Evolutionary conservation across 2,888 invertebrate genomes (phyloP).

Genomic region (Eupsilia transversa): DNA sequence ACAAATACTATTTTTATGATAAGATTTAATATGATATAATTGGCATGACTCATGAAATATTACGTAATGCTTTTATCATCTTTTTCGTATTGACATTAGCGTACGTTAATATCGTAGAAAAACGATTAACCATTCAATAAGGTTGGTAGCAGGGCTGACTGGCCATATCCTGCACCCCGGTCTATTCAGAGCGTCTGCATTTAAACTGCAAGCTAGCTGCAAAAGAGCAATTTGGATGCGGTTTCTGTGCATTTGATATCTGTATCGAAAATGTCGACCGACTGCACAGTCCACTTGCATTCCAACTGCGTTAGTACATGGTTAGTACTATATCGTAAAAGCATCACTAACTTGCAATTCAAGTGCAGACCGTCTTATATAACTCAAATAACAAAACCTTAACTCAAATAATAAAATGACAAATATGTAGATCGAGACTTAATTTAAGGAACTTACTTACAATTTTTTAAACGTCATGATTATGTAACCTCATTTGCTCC

Average conservation of each 20-base stretch:
- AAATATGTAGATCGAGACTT: background rate
- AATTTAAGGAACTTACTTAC: background rate
- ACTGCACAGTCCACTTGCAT: background rate
- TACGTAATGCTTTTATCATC: slow-evolving; percentile 10
- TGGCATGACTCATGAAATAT: slow-evolving; percentile 28
- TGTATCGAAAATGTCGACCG: background rate
- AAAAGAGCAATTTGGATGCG: background rate
- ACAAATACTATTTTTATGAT: slow-evolving; percentile 15
- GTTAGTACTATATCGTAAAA: too few relatives aligned
- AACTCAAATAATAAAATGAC: background rate
- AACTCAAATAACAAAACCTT: too few relatives aligned
- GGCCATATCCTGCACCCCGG: background rate
- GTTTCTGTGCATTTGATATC: background rate
- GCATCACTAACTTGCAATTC: too few relatives aligned
- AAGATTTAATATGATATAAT: slow-evolving; percentile 17
- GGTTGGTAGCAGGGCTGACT: background rate
- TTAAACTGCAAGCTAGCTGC: background rate
- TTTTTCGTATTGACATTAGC: background rate
- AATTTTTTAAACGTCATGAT: too few relatives aligned
- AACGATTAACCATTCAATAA: background rate
- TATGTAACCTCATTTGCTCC: background rate
- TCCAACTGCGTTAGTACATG: too few relatives aligned
- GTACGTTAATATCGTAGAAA: background rate
- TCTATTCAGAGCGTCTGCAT: background rate
- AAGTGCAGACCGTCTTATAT: background rate